These are phyloP conservation scores for Orientallactaga bullata DNA, from an alignment of 2,113 vertebrate genomes.

Conservation along the genomic window DNA sequence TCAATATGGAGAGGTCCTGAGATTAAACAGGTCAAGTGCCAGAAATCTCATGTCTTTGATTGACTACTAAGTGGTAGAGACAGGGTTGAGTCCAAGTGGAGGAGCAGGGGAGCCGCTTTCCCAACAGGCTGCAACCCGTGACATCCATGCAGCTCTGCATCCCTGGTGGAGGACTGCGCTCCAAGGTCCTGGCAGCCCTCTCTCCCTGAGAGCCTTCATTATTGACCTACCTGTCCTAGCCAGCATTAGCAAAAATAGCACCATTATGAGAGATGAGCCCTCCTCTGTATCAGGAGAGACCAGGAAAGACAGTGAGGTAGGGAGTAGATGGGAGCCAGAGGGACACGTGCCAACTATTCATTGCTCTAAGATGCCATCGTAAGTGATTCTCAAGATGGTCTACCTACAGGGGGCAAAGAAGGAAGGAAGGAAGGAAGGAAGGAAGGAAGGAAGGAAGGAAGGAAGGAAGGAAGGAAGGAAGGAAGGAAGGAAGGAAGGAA, in stretches of 20 bases:
- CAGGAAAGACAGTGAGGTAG: neutral
- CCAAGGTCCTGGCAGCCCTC: too few relatives aligned
- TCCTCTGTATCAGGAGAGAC: neutral
- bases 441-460: too few relatives aligned
- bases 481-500: too few relatives aligned
- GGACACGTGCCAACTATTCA: neutral
- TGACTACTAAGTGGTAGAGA: neutral
- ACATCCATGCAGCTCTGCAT: rapidly evolving
- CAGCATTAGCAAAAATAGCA: neutral
- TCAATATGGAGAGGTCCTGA: neutral
- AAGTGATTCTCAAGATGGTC: neutral
- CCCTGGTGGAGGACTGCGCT: neutral
- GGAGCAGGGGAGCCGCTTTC: neutral
- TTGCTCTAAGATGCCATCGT: neutral
- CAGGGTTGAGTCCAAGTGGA: neutral
- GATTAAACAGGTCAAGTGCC: neutral
- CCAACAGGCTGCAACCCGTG: neutral
- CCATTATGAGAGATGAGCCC: neutral
- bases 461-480: neutral
- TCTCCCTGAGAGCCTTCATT: neutral
- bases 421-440: neutral
- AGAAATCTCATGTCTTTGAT: neutral
- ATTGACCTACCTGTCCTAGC: neutral
- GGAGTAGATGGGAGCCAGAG: neutral
- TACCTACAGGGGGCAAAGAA: too few relatives aligned